Conservation (phyloP, 1,140 invertebrate genomes). For the Lanistes nyassanus region DNA sequence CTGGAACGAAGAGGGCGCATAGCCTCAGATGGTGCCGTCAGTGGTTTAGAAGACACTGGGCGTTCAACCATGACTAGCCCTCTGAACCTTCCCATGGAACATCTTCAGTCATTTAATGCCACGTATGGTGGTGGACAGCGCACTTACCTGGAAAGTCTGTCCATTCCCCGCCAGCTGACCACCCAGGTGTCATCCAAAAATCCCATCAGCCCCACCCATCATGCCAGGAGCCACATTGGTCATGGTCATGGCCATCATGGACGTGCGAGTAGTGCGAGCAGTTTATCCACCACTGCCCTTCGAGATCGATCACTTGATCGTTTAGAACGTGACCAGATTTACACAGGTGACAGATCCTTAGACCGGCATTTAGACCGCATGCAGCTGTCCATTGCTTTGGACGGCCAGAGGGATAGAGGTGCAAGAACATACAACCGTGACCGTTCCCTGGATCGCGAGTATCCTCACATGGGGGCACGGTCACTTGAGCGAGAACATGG, state of each 20-base stretch:
- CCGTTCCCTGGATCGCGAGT: slow-evolving; percentile 61
- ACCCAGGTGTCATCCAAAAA: slow-evolving; percentile 34
- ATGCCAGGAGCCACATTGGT: slow-evolving; percentile 36
- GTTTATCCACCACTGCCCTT: slow-evolving; percentile 35
- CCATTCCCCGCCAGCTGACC: slow-evolving; percentile 29
- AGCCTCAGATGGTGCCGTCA: slow-evolving; percentile 34
- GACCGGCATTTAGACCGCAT: slow-evolving; percentile 56
- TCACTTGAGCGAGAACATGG: slow-evolving; percentile 61
- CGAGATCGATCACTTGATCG: slow-evolving; percentile 50
- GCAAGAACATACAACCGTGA: slow-evolving; percentile 47
- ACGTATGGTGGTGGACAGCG: slow-evolving; percentile 40
- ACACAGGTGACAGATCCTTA: slow-evolving; percentile 52
- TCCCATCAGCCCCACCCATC: slow-evolving; percentile 33
- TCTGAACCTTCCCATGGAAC: slow-evolving; percentile 50
- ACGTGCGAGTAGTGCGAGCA: slow-evolving; percentile 45
- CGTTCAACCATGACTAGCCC: slow-evolving; percentile 38
- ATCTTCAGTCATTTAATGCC: slow-evolving; percentile 46
- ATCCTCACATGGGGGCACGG: slow-evolving; percentile 63
- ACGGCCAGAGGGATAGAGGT: slow-evolving; percentile 21
- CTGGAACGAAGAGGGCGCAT: slow-evolving; percentile 32
- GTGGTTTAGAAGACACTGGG: slow-evolving; percentile 27
- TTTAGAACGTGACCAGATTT: slow-evolving; percentile 43
- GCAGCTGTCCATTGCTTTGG: slow-evolving; percentile 40
- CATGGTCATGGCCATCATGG: slow-evolving; percentile 37
- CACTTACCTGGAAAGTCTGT: slow-evolving; percentile 33